phyloP scores from a whole-genome alignment of 1,140 invertebrate species.

The Heliconius eleuchia region DNA sequence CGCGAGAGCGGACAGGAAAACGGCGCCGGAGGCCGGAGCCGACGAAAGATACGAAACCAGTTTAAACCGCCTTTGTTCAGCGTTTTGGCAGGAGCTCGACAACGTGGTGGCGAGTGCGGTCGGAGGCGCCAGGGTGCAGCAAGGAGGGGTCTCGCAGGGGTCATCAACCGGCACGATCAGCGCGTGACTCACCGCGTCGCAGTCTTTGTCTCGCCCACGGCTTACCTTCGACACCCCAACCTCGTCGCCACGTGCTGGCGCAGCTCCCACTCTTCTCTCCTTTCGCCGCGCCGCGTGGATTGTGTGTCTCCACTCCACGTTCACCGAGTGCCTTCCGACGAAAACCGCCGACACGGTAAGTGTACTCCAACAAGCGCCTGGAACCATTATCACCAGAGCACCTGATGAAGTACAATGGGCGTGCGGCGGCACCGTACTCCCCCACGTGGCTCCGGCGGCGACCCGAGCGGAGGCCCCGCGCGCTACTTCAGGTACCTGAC shows the following conservation, averaged over 20 bases:
- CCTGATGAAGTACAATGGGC: conserved; percentile 99
- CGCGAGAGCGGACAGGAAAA: conserved; percentile 60
- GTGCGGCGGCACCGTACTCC: conserved; percentile 83
- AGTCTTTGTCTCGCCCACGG: conserved; percentile 58
- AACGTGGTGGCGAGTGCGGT: conserved; percentile 60
- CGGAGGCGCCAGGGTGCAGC: conserved; percentile 65
- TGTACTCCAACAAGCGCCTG: conserved; percentile 98
- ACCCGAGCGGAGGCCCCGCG: conserved; percentile 85
- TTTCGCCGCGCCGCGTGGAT: neutral
- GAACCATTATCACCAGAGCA: conserved; percentile 94
- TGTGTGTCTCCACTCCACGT: neutral
- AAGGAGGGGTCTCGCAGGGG: conserved; percentile 56
- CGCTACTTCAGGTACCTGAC: conserved; percentile 99
- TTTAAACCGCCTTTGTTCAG: conserved; percentile 74
- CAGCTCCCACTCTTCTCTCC: neutral
- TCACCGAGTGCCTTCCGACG: conserved; percentile 37
- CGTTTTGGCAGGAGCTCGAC: conserved; percentile 70
- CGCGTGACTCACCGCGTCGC: conserved; percentile 65
- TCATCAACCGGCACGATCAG: conserved; percentile 62
- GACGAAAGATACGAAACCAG: conserved; percentile 73
- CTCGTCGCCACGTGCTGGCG: conserved; percentile 49
- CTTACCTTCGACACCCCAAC: conserved; percentile 50
- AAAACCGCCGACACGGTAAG: conserved; percentile 85
- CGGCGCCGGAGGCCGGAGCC: conserved; percentile 52
- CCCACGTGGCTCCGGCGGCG: conserved; percentile 28